Conservation (phyloP, 1,140 invertebrate genomes). For the Macrocentrus cingulum region DNA sequence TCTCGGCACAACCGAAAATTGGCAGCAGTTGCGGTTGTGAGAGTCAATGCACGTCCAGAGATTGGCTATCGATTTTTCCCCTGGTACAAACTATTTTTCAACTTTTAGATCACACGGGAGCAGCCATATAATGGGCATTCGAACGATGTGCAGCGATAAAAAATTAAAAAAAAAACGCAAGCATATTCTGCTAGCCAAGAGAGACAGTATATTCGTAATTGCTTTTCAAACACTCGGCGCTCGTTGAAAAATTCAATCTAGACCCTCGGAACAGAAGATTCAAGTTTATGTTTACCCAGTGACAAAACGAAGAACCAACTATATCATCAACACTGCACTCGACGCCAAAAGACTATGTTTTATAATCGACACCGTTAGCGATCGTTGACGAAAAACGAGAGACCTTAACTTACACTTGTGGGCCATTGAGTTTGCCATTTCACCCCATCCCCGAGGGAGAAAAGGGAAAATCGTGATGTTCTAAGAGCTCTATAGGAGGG, state of each 20-base stretch:
- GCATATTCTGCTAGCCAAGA: not conserved
- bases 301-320: too few species aligned
- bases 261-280: too few species aligned
- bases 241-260: not conserved
- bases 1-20: conserved; percentile 21
- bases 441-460: conserved; percentile 24
- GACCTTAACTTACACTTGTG: conserved; percentile 38
- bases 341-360: not conserved
- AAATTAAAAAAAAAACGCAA: conserved; percentile 15
- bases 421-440: conserved; percentile 32
- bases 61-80: conserved; percentile 29
- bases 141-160: conserved; percentile 19
- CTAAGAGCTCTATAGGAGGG: conserved; percentile 24
- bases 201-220: conserved; percentile 2
- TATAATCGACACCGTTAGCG: too few species aligned
- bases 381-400: too few species aligned
- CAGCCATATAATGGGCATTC: conserved; percentile 18
- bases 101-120: conserved; percentile 23
- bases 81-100: conserved; percentile 25
- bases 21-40: conserved; percentile 25
- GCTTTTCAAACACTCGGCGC: conserved; percentile 3
- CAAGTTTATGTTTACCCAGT: too few species aligned
- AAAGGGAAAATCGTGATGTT: conserved; percentile 24
- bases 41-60: conserved; percentile 25
- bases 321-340: too few species aligned